Evolutionary conservation across 2,113 vertebrate species (phyloP).

Genomic region (Hypanus sabinus): DNA sequence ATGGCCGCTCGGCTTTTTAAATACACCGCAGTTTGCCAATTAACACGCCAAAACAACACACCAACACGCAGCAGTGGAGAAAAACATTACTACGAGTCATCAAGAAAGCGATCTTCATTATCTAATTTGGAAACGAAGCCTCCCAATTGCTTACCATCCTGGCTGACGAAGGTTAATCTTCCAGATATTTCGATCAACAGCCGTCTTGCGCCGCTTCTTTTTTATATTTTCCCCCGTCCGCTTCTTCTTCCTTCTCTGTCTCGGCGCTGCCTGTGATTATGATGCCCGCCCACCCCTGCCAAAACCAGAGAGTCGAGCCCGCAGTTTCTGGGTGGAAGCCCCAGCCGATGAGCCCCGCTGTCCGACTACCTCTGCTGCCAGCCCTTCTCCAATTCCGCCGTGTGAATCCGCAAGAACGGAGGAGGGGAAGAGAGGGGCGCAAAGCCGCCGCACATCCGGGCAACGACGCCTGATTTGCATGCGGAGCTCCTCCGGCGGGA

Average conservation of each 20-base stretch:
- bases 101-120: neutral
- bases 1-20: slow-evolving; percentile 16
- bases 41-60: neutral
- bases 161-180: slow-evolving; percentile 26
- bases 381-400: neutral
- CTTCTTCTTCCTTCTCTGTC: neutral
- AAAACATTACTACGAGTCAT: too few species aligned
- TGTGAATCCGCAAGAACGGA: neutral
- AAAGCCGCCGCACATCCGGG: neutral
- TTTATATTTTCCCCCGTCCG: neutral
- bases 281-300: too few species aligned
- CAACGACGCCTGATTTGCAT: neutral
- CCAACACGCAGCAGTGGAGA: too few species aligned
- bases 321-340: too few species aligned
- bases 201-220: neutral
- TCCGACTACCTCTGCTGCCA: neutral
- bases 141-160: neutral
- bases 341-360: too few species aligned
- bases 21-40: neutral
- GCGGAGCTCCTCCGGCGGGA: neutral
- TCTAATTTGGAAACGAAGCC: neutral
- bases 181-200: slow-evolving; percentile 23
- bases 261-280: too few species aligned
- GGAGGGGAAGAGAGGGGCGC: neutral
- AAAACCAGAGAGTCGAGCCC: too few species aligned